phyloP scores from a whole-genome alignment of 2,113 vertebrate genomes.

The Hemicordylus capensis region DNA sequence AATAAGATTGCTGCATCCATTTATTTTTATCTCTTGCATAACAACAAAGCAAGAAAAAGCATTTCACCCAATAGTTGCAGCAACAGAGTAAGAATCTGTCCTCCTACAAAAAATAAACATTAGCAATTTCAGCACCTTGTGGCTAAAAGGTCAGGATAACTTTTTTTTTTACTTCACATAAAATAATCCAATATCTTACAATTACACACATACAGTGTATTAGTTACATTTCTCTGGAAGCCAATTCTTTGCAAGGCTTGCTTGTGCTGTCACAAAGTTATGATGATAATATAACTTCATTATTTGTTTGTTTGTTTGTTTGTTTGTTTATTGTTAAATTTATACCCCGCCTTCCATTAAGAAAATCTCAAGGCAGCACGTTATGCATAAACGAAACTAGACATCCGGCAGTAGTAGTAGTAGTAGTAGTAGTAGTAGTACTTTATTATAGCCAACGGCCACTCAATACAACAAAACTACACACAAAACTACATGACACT shows the following conservation, averaged over 20 bases:
- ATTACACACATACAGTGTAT: background rate
- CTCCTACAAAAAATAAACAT: background rate
- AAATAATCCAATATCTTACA: background rate
- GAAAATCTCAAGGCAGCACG: no score
- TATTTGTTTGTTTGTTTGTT: no score
- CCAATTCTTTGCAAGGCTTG: background rate
- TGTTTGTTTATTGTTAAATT: no score
- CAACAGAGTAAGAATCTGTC: constrained; percentile 22
- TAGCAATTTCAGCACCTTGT: background rate
- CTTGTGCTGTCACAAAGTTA: background rate
- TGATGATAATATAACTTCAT: background rate
- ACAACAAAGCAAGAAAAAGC: constrained; percentile 17
- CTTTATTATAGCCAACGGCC: no score
- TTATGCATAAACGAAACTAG: no score
- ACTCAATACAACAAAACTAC: no score
- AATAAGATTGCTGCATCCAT: constrained; percentile 39
- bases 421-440: no score
- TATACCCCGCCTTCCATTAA: no score
- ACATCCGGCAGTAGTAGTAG: no score
- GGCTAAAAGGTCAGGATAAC: background rate
- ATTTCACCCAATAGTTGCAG: constrained; percentile 15
- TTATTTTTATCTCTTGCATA: constrained; percentile 30
- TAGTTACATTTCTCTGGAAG: background rate
- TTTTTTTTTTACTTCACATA: background rate
- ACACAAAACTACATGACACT: no score